A percentile compares a stretch with the other conserved stretches of the same genome.
These are phyloP conservation scores for Ornithoptera priamus DNA, from an alignment of 2,888 invertebrate species.

Conservation along the genomic window DNA sequence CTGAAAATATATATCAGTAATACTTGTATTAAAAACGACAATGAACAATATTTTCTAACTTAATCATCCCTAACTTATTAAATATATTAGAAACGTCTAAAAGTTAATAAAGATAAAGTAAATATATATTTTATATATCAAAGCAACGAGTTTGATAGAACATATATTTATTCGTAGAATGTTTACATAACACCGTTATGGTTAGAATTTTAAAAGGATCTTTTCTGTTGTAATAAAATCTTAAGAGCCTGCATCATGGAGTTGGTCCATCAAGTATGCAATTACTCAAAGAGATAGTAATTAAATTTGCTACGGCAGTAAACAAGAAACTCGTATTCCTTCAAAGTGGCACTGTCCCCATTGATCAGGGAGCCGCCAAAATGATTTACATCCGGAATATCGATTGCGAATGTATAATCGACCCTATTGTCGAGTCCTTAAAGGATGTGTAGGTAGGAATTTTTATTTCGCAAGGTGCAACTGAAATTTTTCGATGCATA, in stretches of 20 bases:
- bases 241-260: conserved; percentile 18
- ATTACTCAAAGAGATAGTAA: conserved; percentile 68
- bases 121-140: no score
- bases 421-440: conserved; percentile 27
- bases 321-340: conserved; percentile 57
- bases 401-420: conserved; percentile 18
- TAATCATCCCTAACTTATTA: no score
- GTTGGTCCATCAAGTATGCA: conserved; percentile 49
- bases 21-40: no score
- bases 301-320: conserved; percentile 61
- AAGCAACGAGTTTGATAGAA: no score
- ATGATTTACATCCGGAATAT: conserved; percentile 26
- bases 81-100: no score
- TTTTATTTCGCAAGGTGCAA: conserved; percentile 31
- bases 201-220: no score
- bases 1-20: no score
- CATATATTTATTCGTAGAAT: no score
- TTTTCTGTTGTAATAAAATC: conserved; percentile 23
- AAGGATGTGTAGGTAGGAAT: conserved; percentile 20
- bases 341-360: conserved; percentile 51
- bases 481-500: conserved; percentile 51
- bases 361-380: conserved; percentile 46
- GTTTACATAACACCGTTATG: no score
- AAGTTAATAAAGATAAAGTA: no score
- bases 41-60: no score